Percentiles rank a stretch among this genome's conserved stretches.
Evolutionary conservation across 37 sponge, comb jelly and placozoan species (phyloP).

Genomic region (Oscarella lobularis): DNA sequence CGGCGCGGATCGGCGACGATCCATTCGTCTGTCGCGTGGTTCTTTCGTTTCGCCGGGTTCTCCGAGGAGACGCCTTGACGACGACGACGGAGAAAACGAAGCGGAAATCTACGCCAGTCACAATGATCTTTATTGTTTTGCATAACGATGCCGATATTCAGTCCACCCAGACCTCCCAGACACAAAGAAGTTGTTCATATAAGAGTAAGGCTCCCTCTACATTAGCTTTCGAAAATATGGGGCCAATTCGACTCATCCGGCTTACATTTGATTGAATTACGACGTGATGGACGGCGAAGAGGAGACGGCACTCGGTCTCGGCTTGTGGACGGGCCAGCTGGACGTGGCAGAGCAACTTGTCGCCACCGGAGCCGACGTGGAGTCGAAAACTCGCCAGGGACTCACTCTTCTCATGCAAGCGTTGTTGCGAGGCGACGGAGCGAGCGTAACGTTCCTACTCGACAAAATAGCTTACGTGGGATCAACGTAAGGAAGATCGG

Average conservation of each 20-base stretch:
- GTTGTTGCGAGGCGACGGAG: slow-evolving; percentile 43
- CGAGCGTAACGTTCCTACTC: slow-evolving; percentile 50
- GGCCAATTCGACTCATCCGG: background rate
- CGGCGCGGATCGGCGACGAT: background rate
- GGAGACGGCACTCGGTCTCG: slow-evolving; percentile 64
- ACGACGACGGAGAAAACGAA: background rate
- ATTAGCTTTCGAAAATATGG: too few species aligned
- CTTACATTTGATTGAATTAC: slow-evolving; percentile 23
- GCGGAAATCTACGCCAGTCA: background rate
- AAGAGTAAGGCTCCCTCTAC: too few species aligned
- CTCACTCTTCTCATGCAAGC: slow-evolving; percentile 51
- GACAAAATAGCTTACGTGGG: slow-evolving; percentile 44
- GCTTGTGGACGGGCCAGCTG: slow-evolving; percentile 74
- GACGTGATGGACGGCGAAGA: slow-evolving; percentile 48
- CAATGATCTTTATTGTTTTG: background rate
- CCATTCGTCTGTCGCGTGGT: slow-evolving; percentile 5
- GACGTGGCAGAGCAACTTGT: slow-evolving; percentile 58
- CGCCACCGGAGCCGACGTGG: slow-evolving; percentile 41
- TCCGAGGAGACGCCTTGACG: background rate
- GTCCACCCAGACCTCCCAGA: too few species aligned
- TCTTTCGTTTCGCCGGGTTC: background rate
- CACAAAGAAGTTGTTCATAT: too few species aligned
- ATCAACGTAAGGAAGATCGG: slow-evolving; percentile 19
- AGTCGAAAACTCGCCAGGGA: slow-evolving; percentile 14
- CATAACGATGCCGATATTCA: too few species aligned